Evolutionary conservation across 2,113 vertebrate species (phyloP).

Genomic region (Bufo gargarizans): DNA sequence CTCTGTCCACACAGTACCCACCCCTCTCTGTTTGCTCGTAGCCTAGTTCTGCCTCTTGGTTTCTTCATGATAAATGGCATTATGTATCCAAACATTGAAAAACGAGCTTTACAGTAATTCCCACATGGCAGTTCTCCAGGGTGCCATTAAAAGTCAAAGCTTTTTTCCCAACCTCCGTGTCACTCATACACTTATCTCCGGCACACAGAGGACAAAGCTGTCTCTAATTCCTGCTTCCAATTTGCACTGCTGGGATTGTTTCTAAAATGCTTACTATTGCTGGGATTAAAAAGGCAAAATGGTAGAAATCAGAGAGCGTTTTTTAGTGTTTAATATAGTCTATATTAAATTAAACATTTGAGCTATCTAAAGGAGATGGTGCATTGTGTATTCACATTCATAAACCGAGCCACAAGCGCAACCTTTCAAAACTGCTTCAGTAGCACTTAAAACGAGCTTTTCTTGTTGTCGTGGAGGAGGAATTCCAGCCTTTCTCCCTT

Average conservation of each 20-base stretch:
- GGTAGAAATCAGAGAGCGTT: slow-evolving; percentile 39
- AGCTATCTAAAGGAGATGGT: slow-evolving; percentile 15
- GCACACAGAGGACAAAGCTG: slow-evolving; percentile 57
- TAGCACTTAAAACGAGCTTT: neutral
- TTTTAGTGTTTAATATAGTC: slow-evolving; percentile 47
- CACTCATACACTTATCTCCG: slow-evolving; percentile 57
- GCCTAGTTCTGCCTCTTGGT: slow-evolving; percentile 8
- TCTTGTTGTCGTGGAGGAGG: neutral
- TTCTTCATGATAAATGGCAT: slow-evolving; percentile 51
- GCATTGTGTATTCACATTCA: neutral
- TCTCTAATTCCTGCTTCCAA: slow-evolving; percentile 58
- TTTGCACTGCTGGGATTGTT: slow-evolving; percentile 55
- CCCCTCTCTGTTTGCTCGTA: slow-evolving; percentile 1
- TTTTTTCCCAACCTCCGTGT: slow-evolving; percentile 46
- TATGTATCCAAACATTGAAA: slow-evolving; percentile 52
- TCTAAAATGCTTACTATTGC: slow-evolving; percentile 39
- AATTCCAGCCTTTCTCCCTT: neutral
- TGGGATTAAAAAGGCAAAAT: slow-evolving; percentile 41
- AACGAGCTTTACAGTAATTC: slow-evolving; percentile 39
- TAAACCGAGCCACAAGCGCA: neutral
- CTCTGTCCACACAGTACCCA: neutral
- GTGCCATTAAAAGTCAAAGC: slow-evolving; percentile 56
- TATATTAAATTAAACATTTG: slow-evolving; percentile 51
- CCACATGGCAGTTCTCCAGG: slow-evolving; percentile 42
- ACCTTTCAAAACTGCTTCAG: neutral